These are phyloP conservation scores for Meda fulgida DNA, from an alignment of 2,797 vertebrate genomes.

Conservation along the genomic window DNA sequence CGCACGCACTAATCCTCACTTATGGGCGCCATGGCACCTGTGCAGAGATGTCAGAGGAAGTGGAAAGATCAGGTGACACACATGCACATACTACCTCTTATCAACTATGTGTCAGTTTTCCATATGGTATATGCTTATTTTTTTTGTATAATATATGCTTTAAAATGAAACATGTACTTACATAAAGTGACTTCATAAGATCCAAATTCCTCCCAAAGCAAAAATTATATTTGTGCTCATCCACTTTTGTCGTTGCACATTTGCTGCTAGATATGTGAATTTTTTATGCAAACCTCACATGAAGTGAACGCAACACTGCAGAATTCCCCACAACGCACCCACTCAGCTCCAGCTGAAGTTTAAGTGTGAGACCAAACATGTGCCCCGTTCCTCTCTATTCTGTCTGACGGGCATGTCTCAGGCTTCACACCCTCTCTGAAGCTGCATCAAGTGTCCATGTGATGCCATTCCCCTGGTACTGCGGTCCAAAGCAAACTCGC, in stretches of 20 bases:
- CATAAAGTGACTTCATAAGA: slow-evolving; percentile 16
- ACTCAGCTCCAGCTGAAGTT: slow-evolving; percentile 36
- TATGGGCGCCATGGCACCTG: slow-evolving; percentile 43
- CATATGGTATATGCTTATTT: neutral
- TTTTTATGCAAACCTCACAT: slow-evolving; percentile 29
- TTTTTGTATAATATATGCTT: neutral
- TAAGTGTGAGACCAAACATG: slow-evolving; percentile 21
- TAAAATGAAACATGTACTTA: neutral
- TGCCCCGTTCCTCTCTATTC: neutral
- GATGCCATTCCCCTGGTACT: slow-evolving; percentile 29
- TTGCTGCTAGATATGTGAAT: slow-evolving; percentile 19
- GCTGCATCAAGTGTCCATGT: slow-evolving; percentile 26
- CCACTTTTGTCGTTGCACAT: slow-evolving; percentile 7
- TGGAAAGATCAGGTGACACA: slow-evolving; percentile 32
- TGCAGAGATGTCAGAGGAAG: slow-evolving; percentile 37
- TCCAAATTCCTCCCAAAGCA: slow-evolving; percentile 25
- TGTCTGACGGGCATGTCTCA: slow-evolving; percentile 18
- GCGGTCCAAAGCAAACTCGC: slow-evolving; percentile 4
- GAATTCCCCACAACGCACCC: slow-evolving; percentile 28
- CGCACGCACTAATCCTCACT: slow-evolving; percentile 54
- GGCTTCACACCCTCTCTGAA: slow-evolving; percentile 35
- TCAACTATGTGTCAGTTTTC: neutral
- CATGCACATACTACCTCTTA: slow-evolving; percentile 18
- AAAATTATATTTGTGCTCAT: slow-evolving; percentile 26
- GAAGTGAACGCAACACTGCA: slow-evolving; percentile 18